A percentile compares a stretch with the other conserved stretches of the same genome.
These are phyloP conservation scores for Andricus grossulariae DNA, from an alignment of 1,140 invertebrate species.

Conservation along the genomic window DNA sequence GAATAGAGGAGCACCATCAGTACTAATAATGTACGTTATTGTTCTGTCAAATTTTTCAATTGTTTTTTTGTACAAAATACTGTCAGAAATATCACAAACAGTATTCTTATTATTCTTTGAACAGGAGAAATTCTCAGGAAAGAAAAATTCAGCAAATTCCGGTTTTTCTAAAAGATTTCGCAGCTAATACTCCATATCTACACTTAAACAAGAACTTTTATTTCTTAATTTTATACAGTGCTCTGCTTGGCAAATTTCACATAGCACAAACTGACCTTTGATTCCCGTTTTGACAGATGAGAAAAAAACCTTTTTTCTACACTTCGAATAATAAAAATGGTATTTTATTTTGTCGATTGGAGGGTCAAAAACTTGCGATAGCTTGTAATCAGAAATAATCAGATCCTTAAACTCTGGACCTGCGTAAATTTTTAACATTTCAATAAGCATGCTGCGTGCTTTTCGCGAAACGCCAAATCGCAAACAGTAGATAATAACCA, in stretches of 20 bases:
- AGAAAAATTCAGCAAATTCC: slow-evolving; percentile 25
- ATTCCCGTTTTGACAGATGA: slow-evolving; percentile 7
- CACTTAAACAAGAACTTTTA: slow-evolving; percentile 35
- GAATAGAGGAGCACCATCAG: too few species aligned
- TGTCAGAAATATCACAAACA: slow-evolving; percentile 33
- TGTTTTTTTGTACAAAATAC: slow-evolving; percentile 34
- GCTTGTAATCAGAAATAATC: slow-evolving; percentile 16
- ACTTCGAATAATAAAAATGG: too few species aligned
- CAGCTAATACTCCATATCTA: slow-evolving; percentile 38
- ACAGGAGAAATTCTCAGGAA: slow-evolving; percentile 34
- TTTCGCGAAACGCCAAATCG: slow-evolving; percentile 27
- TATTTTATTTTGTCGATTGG: slow-evolving; percentile 31
- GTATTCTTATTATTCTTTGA: not conserved
- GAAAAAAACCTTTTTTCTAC: slow-evolving; percentile 21
- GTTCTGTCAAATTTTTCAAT: slow-evolving; percentile 7
- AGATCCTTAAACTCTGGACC: slow-evolving; percentile 39
- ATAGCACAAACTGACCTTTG: not conserved
- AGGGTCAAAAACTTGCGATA: not conserved
- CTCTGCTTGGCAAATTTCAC: slow-evolving; percentile 29
- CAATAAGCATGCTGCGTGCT: slow-evolving; percentile 22
- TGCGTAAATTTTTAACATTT: slow-evolving; percentile 43
- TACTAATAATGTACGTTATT: slow-evolving; percentile 41
- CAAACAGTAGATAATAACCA: slow-evolving; percentile 34
- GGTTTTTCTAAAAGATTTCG: slow-evolving; percentile 28
- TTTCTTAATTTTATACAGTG: slow-evolving; percentile 19